Evolutionary conservation across 2,888 invertebrate species (phyloP).

Genomic region (Synergus gifuensis): DNA sequence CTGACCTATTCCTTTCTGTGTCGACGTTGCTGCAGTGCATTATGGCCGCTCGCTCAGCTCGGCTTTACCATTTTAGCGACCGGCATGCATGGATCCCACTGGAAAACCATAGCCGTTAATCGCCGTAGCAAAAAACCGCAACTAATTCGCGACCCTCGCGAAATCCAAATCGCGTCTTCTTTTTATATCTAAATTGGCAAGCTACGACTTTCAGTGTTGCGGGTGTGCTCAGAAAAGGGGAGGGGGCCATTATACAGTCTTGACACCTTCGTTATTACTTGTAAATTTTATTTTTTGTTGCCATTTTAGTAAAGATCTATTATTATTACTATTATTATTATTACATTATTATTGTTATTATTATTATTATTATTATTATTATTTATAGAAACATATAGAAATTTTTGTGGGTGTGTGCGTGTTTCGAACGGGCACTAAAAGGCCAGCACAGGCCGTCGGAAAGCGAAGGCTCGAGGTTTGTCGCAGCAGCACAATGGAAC

Average conservation of each 20-base stretch:
- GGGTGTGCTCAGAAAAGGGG: slow-evolving; percentile 9
- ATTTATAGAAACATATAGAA: background rate
- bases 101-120: slow-evolving; percentile 2
- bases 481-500: slow-evolving; percentile 69
- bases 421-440: slow-evolving; percentile 50
- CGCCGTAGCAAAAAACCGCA: background rate
- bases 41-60: slow-evolving; percentile 72
- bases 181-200: background rate
- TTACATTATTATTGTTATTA: too few species aligned
- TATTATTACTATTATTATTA: too few species aligned
- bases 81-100: slow-evolving; percentile 54
- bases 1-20: slow-evolving; percentile 76
- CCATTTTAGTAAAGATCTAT: too few species aligned
- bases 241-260: slow-evolving; percentile 13
- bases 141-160: background rate
- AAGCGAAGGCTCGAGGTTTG: slow-evolving; percentile 61
- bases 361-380: too few species aligned
- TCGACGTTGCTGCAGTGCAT: slow-evolving; percentile 71
- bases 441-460: slow-evolving; percentile 55
- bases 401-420: slow-evolving; percentile 41
- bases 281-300: too few species aligned
- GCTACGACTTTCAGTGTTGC: background rate
- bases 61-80: slow-evolving; percentile 48
- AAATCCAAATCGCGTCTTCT: background rate
- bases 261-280: too few species aligned